These are phyloP conservation scores for Osedax fenrisi DNA, from an alignment of 2,888 invertebrate genomes.

Conservation along the genomic window DNA sequence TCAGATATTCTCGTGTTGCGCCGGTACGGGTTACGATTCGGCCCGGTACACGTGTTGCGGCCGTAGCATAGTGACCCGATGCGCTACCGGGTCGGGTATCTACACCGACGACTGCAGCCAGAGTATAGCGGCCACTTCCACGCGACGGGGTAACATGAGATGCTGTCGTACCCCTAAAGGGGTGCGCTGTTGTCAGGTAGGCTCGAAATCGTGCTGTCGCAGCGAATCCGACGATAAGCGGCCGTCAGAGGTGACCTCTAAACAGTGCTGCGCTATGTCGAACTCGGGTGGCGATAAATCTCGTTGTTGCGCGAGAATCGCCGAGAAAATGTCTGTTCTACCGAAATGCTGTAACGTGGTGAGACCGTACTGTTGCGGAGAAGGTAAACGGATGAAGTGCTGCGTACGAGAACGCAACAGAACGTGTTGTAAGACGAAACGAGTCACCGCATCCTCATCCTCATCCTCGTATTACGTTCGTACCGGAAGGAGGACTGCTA, in stretches of 20 bases:
- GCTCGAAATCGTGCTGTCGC: not conserved
- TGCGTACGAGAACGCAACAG: not conserved
- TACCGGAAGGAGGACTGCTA: not conserved
- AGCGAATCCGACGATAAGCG: not conserved
- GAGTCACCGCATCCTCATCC: no score
- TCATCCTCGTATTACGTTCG: no score
- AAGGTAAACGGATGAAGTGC: not conserved
- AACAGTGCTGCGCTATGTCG: not conserved
- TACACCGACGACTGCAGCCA: not conserved
- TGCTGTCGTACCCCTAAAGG: not conserved
- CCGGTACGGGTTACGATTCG: not conserved
- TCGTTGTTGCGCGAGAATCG: not conserved
- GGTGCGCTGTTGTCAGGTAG: not conserved
- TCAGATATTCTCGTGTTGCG: not conserved
- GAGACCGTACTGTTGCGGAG: not conserved
- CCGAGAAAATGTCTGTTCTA: not conserved
- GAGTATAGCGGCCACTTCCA: no score
- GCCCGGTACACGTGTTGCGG: not conserved
- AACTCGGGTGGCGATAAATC: not conserved
- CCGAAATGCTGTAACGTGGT: not conserved
- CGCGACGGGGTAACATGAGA: not conserved
- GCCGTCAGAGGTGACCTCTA: no score
- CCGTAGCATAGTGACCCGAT: not conserved
- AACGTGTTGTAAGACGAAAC: not conserved
- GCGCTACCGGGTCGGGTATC: not conserved